Conservation (phyloP, 1,140 invertebrate genomes). For the Kradibia gibbosae region DNA sequence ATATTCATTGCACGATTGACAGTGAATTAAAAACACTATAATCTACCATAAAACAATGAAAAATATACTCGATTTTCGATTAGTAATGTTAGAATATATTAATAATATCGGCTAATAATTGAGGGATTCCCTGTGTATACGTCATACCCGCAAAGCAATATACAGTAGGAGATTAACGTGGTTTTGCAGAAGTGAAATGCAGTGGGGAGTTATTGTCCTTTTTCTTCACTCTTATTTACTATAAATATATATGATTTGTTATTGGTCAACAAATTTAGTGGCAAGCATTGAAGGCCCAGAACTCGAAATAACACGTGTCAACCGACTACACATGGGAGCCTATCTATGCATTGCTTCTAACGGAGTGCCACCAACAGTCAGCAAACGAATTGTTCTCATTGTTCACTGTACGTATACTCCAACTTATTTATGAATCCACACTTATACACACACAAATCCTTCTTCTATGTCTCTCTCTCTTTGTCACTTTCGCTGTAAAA, state of each 20-base stretch:
- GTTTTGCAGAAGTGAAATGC: background rate
- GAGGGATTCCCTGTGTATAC: background rate
- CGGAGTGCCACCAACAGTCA: conserved; percentile 85
- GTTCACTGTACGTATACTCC: conserved; percentile 81
- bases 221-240: background rate
- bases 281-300: conserved; percentile 71
- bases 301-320: conserved; percentile 75
- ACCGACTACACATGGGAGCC: conserved; percentile 77
- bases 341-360: conserved; percentile 83
- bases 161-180: conserved; percentile 13
- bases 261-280: conserved; percentile 56
- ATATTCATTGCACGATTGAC: background rate
- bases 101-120: conserved; percentile 2
- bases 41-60: background rate
- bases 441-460: background rate
- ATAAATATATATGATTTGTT: conserved; percentile 26
- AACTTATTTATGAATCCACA: background rate
- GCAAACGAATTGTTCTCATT: conserved; percentile 82
- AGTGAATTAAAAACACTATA: background rate
- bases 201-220: background rate
- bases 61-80: background rate
- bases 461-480: conserved; percentile 11
- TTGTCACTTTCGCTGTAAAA: conserved; percentile 40
- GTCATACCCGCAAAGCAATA: background rate
- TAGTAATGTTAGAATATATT: too few species aligned